Percentiles rank a stretch among this genome's conserved stretches.
Conservation (phyloP, 2,797 vertebrate genomes). For the Phoxinus dragarum region DNA sequence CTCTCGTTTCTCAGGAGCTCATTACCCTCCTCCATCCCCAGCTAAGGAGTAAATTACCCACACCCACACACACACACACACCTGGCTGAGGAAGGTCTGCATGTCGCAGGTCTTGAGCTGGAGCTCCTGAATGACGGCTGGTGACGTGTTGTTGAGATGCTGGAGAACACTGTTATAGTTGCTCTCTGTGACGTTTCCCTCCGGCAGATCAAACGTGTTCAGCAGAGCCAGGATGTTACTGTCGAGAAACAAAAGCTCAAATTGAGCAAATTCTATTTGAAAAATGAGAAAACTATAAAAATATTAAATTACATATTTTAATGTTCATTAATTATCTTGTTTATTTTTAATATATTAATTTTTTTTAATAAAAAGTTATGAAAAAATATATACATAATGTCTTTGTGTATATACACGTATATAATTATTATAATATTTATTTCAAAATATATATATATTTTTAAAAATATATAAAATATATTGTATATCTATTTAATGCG, state of each 20-base stretch:
- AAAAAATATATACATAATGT: too few relatives aligned
- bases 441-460: too few relatives aligned
- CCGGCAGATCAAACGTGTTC: slow-evolving; percentile 87
- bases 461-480: too few relatives aligned
- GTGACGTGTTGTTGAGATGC: slow-evolving; percentile 74
- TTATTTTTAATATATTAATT: background rate
- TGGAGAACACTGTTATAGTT: slow-evolving; percentile 79
- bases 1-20: too few relatives aligned
- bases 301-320: background rate
- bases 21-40: too few relatives aligned
- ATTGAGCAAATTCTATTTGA: background rate
- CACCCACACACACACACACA: background rate
- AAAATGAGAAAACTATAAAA: background rate
- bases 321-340: background rate
- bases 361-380: too few relatives aligned
- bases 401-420: too few relatives aligned
- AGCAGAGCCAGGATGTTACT: slow-evolving; percentile 90
- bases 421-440: too few relatives aligned
- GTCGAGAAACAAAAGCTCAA: slow-evolving; percentile 27
- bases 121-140: slow-evolving; percentile 68
- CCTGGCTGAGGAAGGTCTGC: slow-evolving; percentile 81
- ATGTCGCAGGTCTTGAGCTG: slow-evolving; percentile 81
- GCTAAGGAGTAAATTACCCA: too few relatives aligned
- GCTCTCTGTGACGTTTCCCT: slow-evolving; percentile 81
- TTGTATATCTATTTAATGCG: too few relatives aligned